Evolutionary conservation across 2,797 vertebrate species (phyloP).

Genomic region (Myiothlypis coronata): DNA sequence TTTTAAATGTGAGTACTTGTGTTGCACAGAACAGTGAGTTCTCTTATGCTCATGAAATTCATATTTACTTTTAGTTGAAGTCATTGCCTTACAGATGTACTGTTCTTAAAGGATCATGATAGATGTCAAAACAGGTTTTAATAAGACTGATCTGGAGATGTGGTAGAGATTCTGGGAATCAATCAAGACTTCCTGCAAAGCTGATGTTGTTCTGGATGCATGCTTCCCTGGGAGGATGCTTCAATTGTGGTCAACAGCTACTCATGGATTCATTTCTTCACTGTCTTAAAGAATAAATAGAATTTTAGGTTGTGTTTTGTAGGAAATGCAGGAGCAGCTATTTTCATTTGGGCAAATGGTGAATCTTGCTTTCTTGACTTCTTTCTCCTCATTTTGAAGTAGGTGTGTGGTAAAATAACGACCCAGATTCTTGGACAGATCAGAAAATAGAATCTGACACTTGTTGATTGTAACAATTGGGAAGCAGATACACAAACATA

Average conservation of each 20-base stretch:
- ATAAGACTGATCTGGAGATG: background rate
- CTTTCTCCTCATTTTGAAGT: background rate
- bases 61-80: background rate
- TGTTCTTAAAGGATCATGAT: background rate
- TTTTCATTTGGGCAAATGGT: background rate
- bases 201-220: background rate
- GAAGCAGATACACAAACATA: background rate
- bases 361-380: background rate
- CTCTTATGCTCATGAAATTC: background rate
- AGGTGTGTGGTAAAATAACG: background rate
- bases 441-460: background rate
- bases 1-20: conserved; percentile 83
- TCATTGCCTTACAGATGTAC: background rate
- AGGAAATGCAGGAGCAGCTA: background rate
- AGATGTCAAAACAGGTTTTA: background rate
- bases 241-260: background rate
- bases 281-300: background rate
- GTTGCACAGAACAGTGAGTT: background rate
- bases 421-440: background rate
- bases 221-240: background rate
- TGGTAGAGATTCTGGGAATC: background rate
- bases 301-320: background rate
- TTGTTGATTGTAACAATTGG: background rate
- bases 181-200: background rate
- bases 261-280: background rate